Evolutionary conservation across 2,113 vertebrate genomes (phyloP), one percentile per base, ranked within the genome.

Genomic region (Sula dactylatra): DNA sequence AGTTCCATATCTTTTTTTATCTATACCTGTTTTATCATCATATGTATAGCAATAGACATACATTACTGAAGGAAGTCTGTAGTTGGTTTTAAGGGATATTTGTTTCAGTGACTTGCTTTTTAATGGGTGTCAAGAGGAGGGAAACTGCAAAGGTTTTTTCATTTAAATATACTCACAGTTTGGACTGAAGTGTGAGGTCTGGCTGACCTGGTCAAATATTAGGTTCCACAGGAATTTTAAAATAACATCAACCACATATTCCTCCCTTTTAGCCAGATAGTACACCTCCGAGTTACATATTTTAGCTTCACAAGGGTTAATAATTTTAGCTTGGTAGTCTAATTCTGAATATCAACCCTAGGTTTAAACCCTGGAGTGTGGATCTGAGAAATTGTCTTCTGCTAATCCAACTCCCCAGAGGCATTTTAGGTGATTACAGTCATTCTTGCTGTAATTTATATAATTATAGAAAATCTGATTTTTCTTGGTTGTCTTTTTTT

Each of bases 381-480:
- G 97, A 97, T 98, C 97, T 98, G 98, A 98, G 98, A 98, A 98
- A 98, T 98, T 98, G 98, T 98, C 98, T 98, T 98, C 98, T 97
- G 96, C 97, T 98, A 98, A 98, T 97, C 97, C 97, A 98, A 88
- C 90, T 98, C 98, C 97, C 97, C 92, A 97, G 97, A 98, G 98
- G 97, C 97, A 97, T 98, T 97, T 98, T 97, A 98, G 98, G 97
- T 96, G 97, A 98, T 98, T 98, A 98, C 98, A 98, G 98, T 98
- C 98, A 97, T 98, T 98, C 97, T 97, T 97, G 93, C 97, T 97
- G 97, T 98, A 98, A 98, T 98, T 98, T 98, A 98, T 98, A 98
- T 98, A 98, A 98, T 98, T 98, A 96, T 97, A 97, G 96, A 95
- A 96, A 97, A 97, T 97, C 82, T 94, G 97, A 98, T 98, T 98